These are phyloP conservation scores for Strigops habroptila DNA, from an alignment of 2,113 vertebrate genomes.

Conservation along the genomic window DNA sequence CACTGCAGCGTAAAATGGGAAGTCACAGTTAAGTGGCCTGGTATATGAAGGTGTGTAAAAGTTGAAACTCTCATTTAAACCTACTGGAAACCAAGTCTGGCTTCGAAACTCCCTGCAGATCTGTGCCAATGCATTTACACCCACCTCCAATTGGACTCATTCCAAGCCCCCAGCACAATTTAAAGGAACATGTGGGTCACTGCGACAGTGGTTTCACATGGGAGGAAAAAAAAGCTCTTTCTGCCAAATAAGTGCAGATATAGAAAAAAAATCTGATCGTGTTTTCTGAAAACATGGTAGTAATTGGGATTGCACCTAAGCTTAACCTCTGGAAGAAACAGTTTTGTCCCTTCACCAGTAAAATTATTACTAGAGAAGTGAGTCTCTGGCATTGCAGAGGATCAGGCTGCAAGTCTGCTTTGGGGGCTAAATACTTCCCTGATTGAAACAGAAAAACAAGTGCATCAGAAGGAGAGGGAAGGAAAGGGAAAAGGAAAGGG, in stretches of 20 bases:
- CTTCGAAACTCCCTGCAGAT: not conserved
- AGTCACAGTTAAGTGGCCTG: not conserved
- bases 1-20: not conserved
- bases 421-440: not conserved
- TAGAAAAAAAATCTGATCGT: not conserved
- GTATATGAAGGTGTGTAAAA: not conserved
- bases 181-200: not conserved
- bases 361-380: not conserved
- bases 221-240: not conserved
- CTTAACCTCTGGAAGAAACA: not conserved
- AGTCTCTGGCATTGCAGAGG: not conserved
- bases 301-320: not conserved
- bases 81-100: not conserved
- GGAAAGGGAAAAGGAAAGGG: too few relatives aligned
- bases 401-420: not conserved
- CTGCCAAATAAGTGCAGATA: not conserved
- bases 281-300: not conserved
- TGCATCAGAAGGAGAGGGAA: too few relatives aligned
- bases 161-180: not conserved
- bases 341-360: not conserved
- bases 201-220: not conserved
- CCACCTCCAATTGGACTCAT: not conserved
- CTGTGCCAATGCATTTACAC: not conserved
- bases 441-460: not conserved
- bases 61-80: not conserved